A percentile compares a stretch with the other conserved stretches of the same genome.
phyloP scores from a whole-genome alignment of 2,797 vertebrate species.

The Pangasius larnaudii region DNA sequence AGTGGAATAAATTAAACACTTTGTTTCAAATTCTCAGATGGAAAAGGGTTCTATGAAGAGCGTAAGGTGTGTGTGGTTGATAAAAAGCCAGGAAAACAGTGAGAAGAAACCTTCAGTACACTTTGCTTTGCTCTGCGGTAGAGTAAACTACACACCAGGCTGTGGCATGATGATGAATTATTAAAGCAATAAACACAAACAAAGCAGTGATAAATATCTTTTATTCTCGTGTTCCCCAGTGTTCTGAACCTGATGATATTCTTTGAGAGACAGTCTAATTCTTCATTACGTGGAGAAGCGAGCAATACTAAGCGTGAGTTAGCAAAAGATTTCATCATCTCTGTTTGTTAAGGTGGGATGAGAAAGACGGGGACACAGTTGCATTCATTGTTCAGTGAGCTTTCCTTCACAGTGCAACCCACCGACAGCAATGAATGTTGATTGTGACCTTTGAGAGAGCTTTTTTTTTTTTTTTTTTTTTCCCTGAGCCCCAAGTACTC shows the following conservation, averaged over 20 bases:
- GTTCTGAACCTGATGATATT: constrained; percentile 8
- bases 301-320: constrained; percentile 15
- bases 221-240: constrained; percentile 31
- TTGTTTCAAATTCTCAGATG: background rate
- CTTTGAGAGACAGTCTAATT: background rate
- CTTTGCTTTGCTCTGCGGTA: background rate
- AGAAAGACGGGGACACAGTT: constrained; percentile 96
- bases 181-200: background rate
- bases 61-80: background rate
- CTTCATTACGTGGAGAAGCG: constrained; percentile 23
- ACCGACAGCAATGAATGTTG: constrained; percentile 99
- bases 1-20: background rate
- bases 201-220: background rate
- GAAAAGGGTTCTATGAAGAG: background rate
- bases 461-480: background rate
- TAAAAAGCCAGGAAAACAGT: background rate
- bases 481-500: constrained; percentile 62
- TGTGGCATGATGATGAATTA: background rate
- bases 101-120: background rate
- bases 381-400: constrained; percentile 99
- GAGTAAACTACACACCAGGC: background rate
- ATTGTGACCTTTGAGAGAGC: constrained; percentile 94
- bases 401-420: constrained; percentile 97
- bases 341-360: constrained; percentile 60
- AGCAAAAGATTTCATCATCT: constrained; percentile 32